These are phyloP conservation scores for Okapia johnstoni DNA, from an alignment of 2,113 vertebrate species.

Conservation along the genomic window DNA sequence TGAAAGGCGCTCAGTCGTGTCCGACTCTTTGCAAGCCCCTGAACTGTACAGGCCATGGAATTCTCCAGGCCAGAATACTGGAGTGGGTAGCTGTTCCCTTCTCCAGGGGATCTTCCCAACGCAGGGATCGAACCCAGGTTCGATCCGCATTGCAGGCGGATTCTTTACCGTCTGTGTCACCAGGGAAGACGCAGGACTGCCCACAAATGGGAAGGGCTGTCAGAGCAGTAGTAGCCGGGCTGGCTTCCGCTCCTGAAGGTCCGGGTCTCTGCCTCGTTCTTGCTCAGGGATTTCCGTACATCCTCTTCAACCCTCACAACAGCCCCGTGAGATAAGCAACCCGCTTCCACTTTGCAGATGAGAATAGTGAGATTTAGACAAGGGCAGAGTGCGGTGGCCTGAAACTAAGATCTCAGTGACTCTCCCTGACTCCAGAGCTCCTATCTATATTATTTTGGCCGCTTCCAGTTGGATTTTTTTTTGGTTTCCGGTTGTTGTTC, in stretches of 20 bases:
- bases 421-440: not conserved
- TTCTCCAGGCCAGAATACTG: not conserved
- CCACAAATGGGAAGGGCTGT: not conserved
- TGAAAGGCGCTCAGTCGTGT: not conserved
- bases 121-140: not conserved
- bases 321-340: accelerated
- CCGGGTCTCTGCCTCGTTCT: not conserved
- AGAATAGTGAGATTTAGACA: not conserved
- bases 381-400: no score
- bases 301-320: not conserved
- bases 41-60: not conserved
- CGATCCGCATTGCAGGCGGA: not conserved
- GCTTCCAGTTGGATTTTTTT: not conserved
- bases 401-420: not conserved
- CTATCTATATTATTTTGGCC: not conserved
- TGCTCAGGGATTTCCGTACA: not conserved
- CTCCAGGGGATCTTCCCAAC: not conserved
- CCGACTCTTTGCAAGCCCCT: not conserved
- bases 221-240: not conserved
- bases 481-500: no score
- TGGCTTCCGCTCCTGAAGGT: accelerated
- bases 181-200: not conserved
- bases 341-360: not conserved
- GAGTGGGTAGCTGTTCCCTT: not conserved
- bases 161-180: not conserved